A percentile compares a stretch with the other conserved stretches of the same genome.
Evolutionary conservation across 2,888 invertebrate genomes (phyloP).

Genomic region (Cerceris rybyensis): DNA sequence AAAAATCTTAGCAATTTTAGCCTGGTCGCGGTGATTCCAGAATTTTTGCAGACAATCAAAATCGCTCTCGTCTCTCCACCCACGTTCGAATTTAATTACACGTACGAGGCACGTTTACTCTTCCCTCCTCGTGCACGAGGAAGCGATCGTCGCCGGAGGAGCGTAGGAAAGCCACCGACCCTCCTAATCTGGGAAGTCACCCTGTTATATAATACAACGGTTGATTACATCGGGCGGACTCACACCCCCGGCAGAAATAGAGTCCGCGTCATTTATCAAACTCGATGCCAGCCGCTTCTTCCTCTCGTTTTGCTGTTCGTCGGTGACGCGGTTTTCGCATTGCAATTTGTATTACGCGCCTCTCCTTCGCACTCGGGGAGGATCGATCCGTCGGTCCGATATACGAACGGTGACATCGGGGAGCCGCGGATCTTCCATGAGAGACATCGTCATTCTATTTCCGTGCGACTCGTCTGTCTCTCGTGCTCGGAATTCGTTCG

Average conservation of each 20-base stretch:
- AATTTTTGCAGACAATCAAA: not conserved
- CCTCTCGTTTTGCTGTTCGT: slow-evolving; percentile 62
- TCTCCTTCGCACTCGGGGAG: slow-evolving; percentile 50
- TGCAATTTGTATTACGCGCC: slow-evolving; percentile 74
- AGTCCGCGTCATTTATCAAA: slow-evolving; percentile 78
- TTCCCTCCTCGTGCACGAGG: slow-evolving; percentile 25
- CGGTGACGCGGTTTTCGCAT: slow-evolving; percentile 51
- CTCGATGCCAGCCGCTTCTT: slow-evolving; percentile 59
- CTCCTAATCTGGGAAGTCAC: slow-evolving; percentile 74
- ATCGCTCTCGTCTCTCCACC: not conserved
- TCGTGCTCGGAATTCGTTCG: slow-evolving; percentile 59
- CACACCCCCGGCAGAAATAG: slow-evolving; percentile 72
- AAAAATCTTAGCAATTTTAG: not conserved
- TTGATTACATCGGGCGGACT: slow-evolving; percentile 76
- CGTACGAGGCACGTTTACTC: slow-evolving; percentile 14
- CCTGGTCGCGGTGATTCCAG: not conserved
- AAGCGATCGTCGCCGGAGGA: slow-evolving; percentile 38
- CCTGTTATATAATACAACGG: slow-evolving; percentile 78
- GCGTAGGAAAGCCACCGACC: slow-evolving; percentile 46
- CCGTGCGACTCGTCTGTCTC: slow-evolving; percentile 49
- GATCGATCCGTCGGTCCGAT: slow-evolving; percentile 67
- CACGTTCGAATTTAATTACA: slow-evolving; percentile 55
- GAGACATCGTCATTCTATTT: slow-evolving; percentile 63
- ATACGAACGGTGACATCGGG: slow-evolving; percentile 39
- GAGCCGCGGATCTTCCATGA: slow-evolving; percentile 42